Evolutionary conservation across 1,140 invertebrate species (phyloP), one percentile per base, ranked within the genome.

Genomic region (Geopemphigus sp.): DNA sequence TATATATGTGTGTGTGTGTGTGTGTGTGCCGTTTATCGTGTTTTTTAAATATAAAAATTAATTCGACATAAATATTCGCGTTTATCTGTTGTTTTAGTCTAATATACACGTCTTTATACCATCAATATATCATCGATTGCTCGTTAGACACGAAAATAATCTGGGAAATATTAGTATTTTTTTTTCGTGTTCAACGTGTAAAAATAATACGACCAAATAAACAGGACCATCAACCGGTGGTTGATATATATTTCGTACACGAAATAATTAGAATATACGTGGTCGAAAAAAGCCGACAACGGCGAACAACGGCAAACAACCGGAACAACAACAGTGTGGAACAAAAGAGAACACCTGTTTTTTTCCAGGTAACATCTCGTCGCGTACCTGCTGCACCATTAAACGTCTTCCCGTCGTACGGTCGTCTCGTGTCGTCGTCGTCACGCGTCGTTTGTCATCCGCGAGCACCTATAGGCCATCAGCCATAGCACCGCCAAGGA

Each of bases 401-500:
- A 29, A 29, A 29, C 17, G 68, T 50, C 66, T 68, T 68, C 12
- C 66, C 66, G 66, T 72, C 68, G 68, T 54, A 10, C 14, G 47
- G 24, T 72, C 24, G 68, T 72, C 68, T 54, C 24, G 68, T 72
- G 50, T 54, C 68, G 24, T 72, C 68, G 24, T 72, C 68, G 68
- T 72, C 68, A 72, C 50, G 68, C 68, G 68, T 54, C 68, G 68
- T 17, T 72, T 47, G 68, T 72, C 68, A 8, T 24, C 56, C 29
- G 11, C 26, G 47, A 22, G 68, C 68, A 72, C 66, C 66, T 50
- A 66, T 10, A 29, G 5, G 63, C 61, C 32, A 39, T 39, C 32
- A 39, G 32, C 32, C 32, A 8, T 39, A 66, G 32, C 63, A 50
- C 45, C 39, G 47, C 47, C 66, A 68, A 68, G 68, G 50, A 54